Percentiles rank a stretch among this genome's conserved stretches.
Conservation (phyloP, 1,140 invertebrate species). For the Calephelis nemesis region DNA sequence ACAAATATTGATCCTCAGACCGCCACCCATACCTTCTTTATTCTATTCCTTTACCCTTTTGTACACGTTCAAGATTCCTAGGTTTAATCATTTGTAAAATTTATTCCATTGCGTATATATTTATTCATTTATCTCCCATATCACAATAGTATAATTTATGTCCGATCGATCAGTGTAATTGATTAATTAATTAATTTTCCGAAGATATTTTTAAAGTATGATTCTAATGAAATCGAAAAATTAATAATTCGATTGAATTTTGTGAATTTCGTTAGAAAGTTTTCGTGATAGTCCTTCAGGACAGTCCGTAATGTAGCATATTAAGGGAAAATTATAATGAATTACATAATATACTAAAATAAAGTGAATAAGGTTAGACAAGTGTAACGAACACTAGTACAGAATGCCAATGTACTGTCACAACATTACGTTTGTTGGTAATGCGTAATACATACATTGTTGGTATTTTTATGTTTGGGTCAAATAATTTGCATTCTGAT, state of each 20-base stretch:
- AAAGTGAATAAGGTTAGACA: slow-evolving; percentile 8
- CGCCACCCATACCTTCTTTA: no score
- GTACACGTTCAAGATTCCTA: no score
- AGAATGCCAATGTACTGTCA: slow-evolving; percentile 33
- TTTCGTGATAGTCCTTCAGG: slow-evolving; percentile 3
- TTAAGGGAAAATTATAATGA: slow-evolving; percentile 28
- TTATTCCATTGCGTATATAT: no score
- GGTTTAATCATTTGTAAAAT: no score
- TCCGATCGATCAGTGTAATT: no score
- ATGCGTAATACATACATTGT: slow-evolving; percentile 11
- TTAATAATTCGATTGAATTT: not conserved
- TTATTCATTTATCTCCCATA: no score
- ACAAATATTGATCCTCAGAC: no score
- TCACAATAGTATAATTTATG: no score
- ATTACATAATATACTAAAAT: slow-evolving; percentile 19
- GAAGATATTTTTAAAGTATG: no score
- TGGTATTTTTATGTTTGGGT: not conserved
- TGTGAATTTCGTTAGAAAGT: not conserved
- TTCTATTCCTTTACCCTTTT: no score
- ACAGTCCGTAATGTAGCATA: slow-evolving; percentile 27
- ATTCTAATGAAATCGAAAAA: not conserved
- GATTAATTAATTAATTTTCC: no score
- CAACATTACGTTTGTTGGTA: slow-evolving; percentile 17
- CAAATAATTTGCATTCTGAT: slow-evolving; percentile 2
- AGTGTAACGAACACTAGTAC: slow-evolving; percentile 16